phyloP scores from a whole-genome alignment of 1,140 invertebrate genomes.

The Dendrolimus kikuchii region DNA sequence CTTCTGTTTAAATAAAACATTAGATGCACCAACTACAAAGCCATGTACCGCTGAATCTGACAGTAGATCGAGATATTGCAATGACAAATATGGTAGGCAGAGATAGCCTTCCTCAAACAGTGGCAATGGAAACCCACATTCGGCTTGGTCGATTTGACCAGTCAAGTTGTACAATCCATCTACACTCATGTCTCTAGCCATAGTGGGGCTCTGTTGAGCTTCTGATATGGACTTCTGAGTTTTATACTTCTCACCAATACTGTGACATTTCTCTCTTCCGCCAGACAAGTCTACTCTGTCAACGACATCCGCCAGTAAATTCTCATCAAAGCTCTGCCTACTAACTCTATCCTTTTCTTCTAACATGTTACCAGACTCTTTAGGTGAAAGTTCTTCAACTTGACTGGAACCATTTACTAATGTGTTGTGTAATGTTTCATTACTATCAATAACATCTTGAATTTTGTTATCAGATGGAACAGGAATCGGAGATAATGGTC shows the following conservation, averaged over 20 bases:
- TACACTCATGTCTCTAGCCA: constrained; percentile 71
- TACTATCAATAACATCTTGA: constrained; percentile 34
- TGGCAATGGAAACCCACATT: constrained; percentile 90
- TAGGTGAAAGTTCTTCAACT: constrained; percentile 48
- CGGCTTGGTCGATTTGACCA: constrained; percentile 77
- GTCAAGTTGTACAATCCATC: constrained; percentile 65
- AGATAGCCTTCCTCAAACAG: constrained; percentile 95
- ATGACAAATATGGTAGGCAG: constrained; percentile 95
- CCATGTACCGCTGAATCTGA: constrained; percentile 90
- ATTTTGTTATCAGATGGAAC: constrained; percentile 57
- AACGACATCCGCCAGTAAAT: constrained; percentile 42
- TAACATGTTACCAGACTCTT: constrained; percentile 56
- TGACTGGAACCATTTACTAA: constrained; percentile 48
- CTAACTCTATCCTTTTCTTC: constrained; percentile 64
- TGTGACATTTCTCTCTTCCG: constrained; percentile 65
- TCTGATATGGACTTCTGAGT: constrained; percentile 49
- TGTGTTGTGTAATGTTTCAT: constrained; percentile 39
- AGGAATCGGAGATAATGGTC: constrained; percentile 86
- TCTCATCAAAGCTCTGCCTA: constrained; percentile 61
- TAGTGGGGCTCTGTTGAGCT: constrained; percentile 63
- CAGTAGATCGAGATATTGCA: constrained; percentile 95
- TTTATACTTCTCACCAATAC: constrained; percentile 68
- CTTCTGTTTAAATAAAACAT: constrained; percentile 97
- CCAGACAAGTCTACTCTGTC: constrained; percentile 45
- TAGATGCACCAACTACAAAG: constrained; percentile 97